Percentiles rank a stretch among this genome's conserved stretches.
These are phyloP conservation scores for Lanius ludovicianus DNA, from an alignment of 2,113 vertebrate genomes.

Conservation along the genomic window DNA sequence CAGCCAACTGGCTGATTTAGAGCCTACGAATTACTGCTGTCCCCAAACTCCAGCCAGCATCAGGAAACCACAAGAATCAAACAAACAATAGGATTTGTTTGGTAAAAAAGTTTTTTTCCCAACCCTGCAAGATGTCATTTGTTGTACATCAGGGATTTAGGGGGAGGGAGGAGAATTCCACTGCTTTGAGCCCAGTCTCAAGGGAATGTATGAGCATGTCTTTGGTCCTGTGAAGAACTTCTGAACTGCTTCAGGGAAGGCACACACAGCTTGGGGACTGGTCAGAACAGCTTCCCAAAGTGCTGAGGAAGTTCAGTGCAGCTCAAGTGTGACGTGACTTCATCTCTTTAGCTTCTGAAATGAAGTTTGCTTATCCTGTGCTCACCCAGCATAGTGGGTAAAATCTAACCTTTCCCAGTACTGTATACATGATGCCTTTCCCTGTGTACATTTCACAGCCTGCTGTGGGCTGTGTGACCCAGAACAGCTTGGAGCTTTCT, in stretches of 20 bases:
- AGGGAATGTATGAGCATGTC: neutral
- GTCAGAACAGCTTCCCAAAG: neutral
- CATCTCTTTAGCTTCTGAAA: neutral
- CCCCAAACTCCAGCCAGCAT: neutral
- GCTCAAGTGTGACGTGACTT: neutral
- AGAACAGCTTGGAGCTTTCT: neutral
- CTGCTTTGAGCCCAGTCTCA: neutral
- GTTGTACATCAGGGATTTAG: neutral
- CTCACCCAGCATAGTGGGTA: neutral
- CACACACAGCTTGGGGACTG: neutral
- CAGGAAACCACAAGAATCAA: conserved; percentile 6
- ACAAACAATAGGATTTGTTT: conserved; percentile 11
- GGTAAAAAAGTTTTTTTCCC: neutral
- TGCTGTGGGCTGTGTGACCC: neutral
- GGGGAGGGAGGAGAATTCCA: neutral
- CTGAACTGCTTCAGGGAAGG: neutral
- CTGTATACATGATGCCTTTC: neutral
- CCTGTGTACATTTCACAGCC: neutral
- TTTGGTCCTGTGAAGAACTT: neutral
- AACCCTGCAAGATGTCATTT: neutral
- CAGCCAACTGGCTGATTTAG: neutral
- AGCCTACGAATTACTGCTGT: neutral
- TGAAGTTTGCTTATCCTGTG: neutral
- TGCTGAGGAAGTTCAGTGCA: neutral
- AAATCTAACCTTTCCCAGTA: neutral